phyloP scores from a whole-genome alignment of 2,888 invertebrate species.

The Cryptocheilus praepositus region DNA sequence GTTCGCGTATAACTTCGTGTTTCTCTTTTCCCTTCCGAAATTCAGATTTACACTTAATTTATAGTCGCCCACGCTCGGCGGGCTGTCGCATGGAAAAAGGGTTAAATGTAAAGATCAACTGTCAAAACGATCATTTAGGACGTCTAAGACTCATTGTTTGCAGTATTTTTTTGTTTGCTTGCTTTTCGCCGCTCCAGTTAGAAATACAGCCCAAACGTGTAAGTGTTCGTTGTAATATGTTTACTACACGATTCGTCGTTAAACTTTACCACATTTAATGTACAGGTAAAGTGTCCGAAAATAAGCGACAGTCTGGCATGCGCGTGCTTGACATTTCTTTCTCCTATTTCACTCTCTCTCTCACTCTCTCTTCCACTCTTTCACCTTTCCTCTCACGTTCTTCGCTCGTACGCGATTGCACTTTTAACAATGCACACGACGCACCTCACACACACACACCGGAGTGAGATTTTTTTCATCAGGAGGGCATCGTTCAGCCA shows the following conservation, averaged over 20 bases:
- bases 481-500: constrained; percentile 56
- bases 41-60: constrained; percentile 3
- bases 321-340: constrained; percentile 47
- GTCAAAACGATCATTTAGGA: constrained; percentile 26
- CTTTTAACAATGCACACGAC: constrained; percentile 40
- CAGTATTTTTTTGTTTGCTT: not conserved
- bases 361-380: constrained; percentile 30
- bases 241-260: constrained; percentile 29
- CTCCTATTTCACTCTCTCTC: constrained; percentile 29
- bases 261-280: constrained; percentile 38
- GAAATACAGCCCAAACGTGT: constrained; percentile 41
- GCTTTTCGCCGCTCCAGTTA: constrained; percentile 31
- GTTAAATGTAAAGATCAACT: constrained; percentile 44
- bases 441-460: constrained; percentile 41
- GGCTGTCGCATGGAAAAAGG: constrained; percentile 26
- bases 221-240: constrained; percentile 65
- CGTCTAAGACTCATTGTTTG: constrained; percentile 20
- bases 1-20: no score
- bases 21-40: constrained; percentile 13
- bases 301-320: constrained; percentile 68
- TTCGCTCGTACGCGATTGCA: constrained; percentile 18
- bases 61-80: no score
- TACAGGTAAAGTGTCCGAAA: constrained; percentile 66
- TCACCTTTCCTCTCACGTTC: constrained; percentile 30
- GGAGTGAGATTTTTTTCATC: constrained; percentile 54